A percentile compares a stretch with the other conserved stretches of the same genome.
phyloP scores from a whole-genome alignment of 2,797 vertebrate species.

The Cirrhinus molitorella region DNA sequence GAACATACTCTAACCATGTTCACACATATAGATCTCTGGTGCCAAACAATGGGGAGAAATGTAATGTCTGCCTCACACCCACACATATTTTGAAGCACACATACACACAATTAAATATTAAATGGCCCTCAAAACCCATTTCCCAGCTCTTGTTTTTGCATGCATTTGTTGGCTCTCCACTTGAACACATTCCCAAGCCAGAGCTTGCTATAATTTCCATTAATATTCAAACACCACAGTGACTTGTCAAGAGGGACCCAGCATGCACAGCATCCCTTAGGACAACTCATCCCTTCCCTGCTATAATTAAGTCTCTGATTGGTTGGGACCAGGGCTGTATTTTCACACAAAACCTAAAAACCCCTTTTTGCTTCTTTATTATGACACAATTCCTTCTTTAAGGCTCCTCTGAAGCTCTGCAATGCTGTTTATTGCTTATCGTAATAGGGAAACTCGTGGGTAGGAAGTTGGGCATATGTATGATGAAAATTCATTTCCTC shows the following conservation, averaged over 20 bases:
- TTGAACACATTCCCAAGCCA: conserved; percentile 57
- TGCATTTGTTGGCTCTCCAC: conserved; percentile 48
- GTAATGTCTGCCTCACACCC: conserved; percentile 14
- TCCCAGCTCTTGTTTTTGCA: conserved; percentile 53
- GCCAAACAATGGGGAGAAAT: conserved; percentile 30
- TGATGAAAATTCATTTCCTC: background rate
- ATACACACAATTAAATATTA: conserved; percentile 61
- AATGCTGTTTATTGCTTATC: conserved; percentile 23
- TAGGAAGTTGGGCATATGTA: background rate
- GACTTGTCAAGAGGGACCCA: conserved; percentile 53
- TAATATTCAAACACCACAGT: conserved; percentile 63
- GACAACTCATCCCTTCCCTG: conserved; percentile 55
- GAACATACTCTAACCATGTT: conserved; percentile 14
- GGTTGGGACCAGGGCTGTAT: conserved; percentile 38
- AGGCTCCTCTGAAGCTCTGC: conserved; percentile 10
- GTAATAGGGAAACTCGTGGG: conserved; percentile 23
- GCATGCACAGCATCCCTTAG: conserved; percentile 53
- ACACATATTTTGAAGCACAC: conserved; percentile 17
- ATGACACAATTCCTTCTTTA: conserved; percentile 26
- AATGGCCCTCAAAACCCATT: conserved; percentile 61
- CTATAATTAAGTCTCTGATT: conserved; percentile 65
- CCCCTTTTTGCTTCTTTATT: conserved; percentile 18
- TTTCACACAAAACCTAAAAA: conserved; percentile 21
- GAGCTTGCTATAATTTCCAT: conserved; percentile 65
- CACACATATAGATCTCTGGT: conserved; percentile 3